Percentiles rank a stretch among this genome's conserved stretches.
These are phyloP conservation scores for Orchesella flavescens DNA, from an alignment of 2,888 invertebrate genomes.

Conservation along the genomic window DNA sequence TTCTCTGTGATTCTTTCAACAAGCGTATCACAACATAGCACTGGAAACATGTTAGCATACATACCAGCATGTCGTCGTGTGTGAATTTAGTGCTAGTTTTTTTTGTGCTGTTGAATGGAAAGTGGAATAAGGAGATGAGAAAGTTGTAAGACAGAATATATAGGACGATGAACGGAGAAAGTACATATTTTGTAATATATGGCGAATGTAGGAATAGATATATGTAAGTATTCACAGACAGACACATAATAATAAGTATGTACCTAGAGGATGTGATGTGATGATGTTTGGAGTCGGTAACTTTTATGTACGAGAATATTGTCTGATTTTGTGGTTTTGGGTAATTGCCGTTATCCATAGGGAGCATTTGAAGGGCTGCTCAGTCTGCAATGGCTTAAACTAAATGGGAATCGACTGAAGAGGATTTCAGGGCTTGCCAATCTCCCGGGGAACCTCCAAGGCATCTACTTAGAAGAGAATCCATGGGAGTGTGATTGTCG, in stretches of 20 bases:
- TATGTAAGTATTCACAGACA: too few relatives aligned
- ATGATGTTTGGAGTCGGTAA: conserved; percentile 25
- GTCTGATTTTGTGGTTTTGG: conserved; percentile 60
- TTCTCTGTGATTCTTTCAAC: too few relatives aligned
- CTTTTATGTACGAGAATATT: conserved; percentile 53
- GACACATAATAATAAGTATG: background rate
- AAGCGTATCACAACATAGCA: background rate
- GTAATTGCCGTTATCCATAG: conserved; percentile 64
- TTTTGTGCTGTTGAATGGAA: background rate
- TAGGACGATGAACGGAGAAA: background rate
- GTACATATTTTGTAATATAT: background rate
- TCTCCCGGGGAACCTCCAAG: conserved; percentile 85
- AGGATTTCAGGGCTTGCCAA: conserved; percentile 82
- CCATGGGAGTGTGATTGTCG: conserved; percentile 92
- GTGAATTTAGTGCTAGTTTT: background rate
- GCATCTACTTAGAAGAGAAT: conserved; percentile 88
- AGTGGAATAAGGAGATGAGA: background rate
- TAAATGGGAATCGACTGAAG: conserved; percentile 87
- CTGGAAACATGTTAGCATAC: background rate
- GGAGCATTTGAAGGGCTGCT: conserved; percentile 86
- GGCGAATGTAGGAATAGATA: background rate
- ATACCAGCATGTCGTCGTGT: background rate
- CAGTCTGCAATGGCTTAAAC: conserved; percentile 87
- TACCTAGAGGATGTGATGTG: background rate
- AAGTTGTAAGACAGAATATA: background rate